Evolutionary conservation across 53 echinoderm and acorn worm genomes (phyloP).

Genomic region (Patiria pectinifera): DNA sequence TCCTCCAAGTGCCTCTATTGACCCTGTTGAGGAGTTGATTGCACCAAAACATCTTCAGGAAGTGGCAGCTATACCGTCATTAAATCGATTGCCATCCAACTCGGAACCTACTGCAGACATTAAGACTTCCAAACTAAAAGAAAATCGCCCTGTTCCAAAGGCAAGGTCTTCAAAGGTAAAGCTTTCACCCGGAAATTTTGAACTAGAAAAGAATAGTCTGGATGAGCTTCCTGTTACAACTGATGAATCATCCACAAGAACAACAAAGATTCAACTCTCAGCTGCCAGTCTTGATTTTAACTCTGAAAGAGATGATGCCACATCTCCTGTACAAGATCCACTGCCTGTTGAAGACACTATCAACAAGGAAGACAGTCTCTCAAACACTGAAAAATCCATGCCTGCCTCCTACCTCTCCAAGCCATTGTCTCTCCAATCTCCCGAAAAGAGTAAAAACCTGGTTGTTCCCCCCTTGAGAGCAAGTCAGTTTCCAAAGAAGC

Average conservation of each 20-base stretch:
- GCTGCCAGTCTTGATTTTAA: slow-evolving; percentile 25
- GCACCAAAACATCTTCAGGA: slow-evolving; percentile 9
- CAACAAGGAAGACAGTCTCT: neutral
- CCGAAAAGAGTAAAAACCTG: slow-evolving; percentile 18
- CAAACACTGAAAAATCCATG: neutral
- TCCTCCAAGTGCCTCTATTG: slow-evolving; percentile 14
- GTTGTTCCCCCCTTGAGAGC: slow-evolving; percentile 74
- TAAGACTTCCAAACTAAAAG: slow-evolving; percentile 14
- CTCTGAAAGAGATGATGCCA: neutral
- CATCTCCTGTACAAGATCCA: slow-evolving; percentile 21
- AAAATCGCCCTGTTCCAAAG: slow-evolving; percentile 6
- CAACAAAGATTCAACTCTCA: slow-evolving; percentile 12
- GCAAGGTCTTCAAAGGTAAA: slow-evolving; percentile 40
- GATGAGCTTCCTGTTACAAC: slow-evolving; percentile 11
- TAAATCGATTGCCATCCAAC: neutral
- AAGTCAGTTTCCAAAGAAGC: slow-evolving; percentile 62
- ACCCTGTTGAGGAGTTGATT: slow-evolving; percentile 9
- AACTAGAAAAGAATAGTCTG: neutral
- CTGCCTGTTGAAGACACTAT: neutral
- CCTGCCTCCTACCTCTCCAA: slow-evolving; percentile 1
- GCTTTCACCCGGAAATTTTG: slow-evolving; percentile 38
- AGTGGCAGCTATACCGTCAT: neutral
- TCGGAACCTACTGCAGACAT: neutral
- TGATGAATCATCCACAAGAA: slow-evolving; percentile 1
- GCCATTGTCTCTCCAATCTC: neutral